phyloP scores from a whole-genome alignment of 2,113 vertebrate genomes.

The Archilochus colubris region DNA sequence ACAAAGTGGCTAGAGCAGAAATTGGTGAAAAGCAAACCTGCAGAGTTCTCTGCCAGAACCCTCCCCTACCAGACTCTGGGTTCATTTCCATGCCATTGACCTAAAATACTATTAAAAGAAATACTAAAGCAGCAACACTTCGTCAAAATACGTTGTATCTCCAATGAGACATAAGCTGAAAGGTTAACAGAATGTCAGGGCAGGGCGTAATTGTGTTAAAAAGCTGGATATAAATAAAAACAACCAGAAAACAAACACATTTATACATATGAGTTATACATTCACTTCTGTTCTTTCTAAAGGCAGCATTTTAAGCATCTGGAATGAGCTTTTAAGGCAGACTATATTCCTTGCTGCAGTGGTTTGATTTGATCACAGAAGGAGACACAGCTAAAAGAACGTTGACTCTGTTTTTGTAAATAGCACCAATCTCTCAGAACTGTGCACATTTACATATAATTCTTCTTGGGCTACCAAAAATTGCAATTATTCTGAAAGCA shows the following conservation, averaged over 20 bases:
- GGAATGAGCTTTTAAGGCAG: background rate
- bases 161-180: background rate
- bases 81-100: background rate
- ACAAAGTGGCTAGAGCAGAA: background rate
- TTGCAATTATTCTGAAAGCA: background rate
- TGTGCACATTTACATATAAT: background rate
- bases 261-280: background rate
- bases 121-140: background rate
- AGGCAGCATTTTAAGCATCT: background rate
- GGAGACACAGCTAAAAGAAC: background rate
- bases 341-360: background rate
- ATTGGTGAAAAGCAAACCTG: background rate
- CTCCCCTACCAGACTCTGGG: background rate
- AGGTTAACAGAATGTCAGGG: background rate
- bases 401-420: background rate
- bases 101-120: background rate
- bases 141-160: background rate
- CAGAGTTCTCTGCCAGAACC: background rate
- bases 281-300: background rate
- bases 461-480: background rate
- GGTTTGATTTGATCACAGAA: background rate
- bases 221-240: background rate
- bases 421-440: background rate
- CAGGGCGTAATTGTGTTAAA: background rate
- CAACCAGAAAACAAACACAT: background rate